phyloP scores from a whole-genome alignment of 35 echinoderm and acorn worm species.

The Stichopus chloronotus region DNA sequence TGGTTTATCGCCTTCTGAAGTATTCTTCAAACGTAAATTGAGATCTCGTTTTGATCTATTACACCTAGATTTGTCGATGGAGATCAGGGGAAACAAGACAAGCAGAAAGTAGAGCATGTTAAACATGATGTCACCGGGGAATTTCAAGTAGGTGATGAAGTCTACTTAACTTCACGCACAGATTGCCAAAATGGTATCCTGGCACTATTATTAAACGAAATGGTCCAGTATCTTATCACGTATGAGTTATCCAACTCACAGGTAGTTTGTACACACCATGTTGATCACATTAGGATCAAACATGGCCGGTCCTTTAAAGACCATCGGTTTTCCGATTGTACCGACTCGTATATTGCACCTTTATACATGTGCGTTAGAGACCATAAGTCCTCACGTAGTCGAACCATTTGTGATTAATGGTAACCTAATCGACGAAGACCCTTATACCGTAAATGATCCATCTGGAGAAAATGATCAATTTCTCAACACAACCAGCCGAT shows the following conservation, averaged over 20 bases:
- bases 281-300: neutral
- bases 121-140: neutral
- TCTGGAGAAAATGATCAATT: no score
- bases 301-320: no score
- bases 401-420: no score
- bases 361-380: no score
- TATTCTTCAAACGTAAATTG: slow-evolving; percentile 10
- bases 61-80: neutral
- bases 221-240: slow-evolving; percentile 7
- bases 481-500: no score
- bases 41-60: slow-evolving; percentile 27
- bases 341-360: no score
- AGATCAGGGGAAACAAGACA: slow-evolving; percentile 28
- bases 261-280: neutral
- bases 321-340: neutral
- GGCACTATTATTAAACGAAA: no score
- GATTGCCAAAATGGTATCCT: no score
- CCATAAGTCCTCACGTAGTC: no score
- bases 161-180: slow-evolving; percentile 38
- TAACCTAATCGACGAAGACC: no score
- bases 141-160: neutral
- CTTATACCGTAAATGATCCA: no score
- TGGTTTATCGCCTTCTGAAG: slow-evolving; percentile 14
- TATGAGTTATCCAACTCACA: neutral
- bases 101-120: slow-evolving; percentile 15